Base-by-base conservation (phyloP, 2,797 vertebrate genomes). In the Sciurus carolinensis region DNA sequence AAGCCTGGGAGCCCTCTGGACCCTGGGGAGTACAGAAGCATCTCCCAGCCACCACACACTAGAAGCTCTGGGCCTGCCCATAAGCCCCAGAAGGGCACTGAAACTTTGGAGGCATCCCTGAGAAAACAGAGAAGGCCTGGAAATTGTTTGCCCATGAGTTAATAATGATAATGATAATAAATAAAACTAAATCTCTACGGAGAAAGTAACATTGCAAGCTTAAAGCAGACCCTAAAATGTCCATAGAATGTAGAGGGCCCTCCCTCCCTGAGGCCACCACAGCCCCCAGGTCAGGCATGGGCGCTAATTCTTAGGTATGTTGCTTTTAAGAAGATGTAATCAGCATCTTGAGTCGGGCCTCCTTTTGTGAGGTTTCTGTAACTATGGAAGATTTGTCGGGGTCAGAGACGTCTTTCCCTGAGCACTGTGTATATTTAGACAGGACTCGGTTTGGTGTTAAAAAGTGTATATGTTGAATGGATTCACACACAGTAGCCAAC, bases 371-470 rank as follows among this genome's bases (percentile, higher is more conserved):
- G 54, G 99, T 97, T 98, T 98, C 98, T 98, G 99, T 98, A 98
- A 98, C 99, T 98, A 97, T 98, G 98, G 98, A 99, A 99, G 98
- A 98, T 99, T 99, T 99, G 99, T 99, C 99, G 98, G 99, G 99
- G 99, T 99, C 99, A 99, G 98, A 99, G 99, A 98, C 98, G 98
- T 98, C 98, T 98, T 99, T 98, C 98, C 96, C 98, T 98, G 98
- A 98, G 99, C 99, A 99, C 98, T 98, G 98, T 98, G 98, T 98
- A 99, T 99, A 99, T 99, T 99, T 99, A 99, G 99, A 99, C 99
- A 99, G 98, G 98, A 99, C 99, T 99, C 99, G 98, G 98, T 98
- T 98, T 99, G 99, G 99, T 99, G 99, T 99, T 99, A 99, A 99
- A 99, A 99, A 98, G 99, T 99, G 98, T 99, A 99, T 99, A 99